Percentiles rank a stretch among this genome's conserved stretches.
Conservation (phyloP, 2,797 vertebrate genomes). For the Pseudopleuronectes americanus region DNA sequence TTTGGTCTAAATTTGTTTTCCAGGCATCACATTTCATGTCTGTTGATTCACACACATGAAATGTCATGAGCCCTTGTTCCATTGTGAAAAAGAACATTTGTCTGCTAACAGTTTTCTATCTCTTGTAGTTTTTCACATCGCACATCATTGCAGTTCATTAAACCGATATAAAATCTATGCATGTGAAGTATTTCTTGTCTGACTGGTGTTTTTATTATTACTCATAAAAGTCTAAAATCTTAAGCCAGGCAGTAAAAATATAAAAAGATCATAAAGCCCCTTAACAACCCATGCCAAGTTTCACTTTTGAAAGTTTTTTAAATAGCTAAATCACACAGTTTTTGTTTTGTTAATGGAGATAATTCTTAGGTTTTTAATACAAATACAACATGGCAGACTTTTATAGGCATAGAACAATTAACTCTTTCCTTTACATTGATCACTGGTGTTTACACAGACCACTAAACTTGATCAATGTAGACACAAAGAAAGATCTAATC, state of each 20-base stretch:
- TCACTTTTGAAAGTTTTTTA: not conserved
- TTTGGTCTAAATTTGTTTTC: constrained; percentile 15
- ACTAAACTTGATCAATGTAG: not conserved
- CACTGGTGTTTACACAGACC: not conserved
- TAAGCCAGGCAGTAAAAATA: too few species aligned
- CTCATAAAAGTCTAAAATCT: too few species aligned
- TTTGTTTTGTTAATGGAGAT: not conserved
- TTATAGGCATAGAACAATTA: not conserved
- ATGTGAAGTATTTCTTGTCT: constrained; percentile 19
- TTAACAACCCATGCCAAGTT: not conserved
- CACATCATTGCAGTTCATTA: constrained; percentile 7
- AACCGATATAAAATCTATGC: constrained; percentile 45
- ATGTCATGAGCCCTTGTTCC: constrained; percentile 21
- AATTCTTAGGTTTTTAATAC: not conserved
- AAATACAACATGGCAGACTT: not conserved
- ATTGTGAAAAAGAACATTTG: constrained; percentile 5
- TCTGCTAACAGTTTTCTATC: constrained; percentile 20
- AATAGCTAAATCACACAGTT: not conserved
- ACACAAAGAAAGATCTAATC: not conserved
- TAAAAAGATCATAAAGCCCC: too few species aligned
- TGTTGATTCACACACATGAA: constrained; percentile 25
- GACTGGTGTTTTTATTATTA: not conserved
- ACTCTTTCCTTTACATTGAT: not conserved
- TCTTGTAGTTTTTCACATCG: constrained; percentile 46
- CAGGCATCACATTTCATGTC: constrained; percentile 17